Conservation (phyloP, 2,888 invertebrate genomes). For the Heliconius charithonia region DNA sequence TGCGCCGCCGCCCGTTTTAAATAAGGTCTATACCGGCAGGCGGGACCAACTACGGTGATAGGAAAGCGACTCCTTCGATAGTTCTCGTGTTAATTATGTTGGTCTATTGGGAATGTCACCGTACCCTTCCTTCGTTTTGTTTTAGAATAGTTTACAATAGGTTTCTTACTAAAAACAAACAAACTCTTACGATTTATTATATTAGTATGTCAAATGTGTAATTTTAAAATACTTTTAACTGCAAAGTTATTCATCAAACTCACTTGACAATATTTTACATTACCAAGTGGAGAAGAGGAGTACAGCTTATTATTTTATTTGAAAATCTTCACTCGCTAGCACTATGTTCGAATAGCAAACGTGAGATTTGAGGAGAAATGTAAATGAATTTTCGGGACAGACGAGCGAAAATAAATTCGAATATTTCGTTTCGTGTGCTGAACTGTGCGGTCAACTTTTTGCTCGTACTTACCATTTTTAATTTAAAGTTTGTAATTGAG, state of each 20-base stretch:
- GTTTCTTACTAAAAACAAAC: too few relatives aligned
- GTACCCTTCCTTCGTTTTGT: conserved; percentile 87
- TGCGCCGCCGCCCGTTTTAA: too few relatives aligned
- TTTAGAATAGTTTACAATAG: too few relatives aligned
- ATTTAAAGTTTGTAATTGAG: conserved; percentile 14
- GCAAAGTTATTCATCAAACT: too few relatives aligned
- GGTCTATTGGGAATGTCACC: conserved; percentile 95
- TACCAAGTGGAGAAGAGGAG: too few relatives aligned
- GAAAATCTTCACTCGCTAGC: conserved; percentile 1
- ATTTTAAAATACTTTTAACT: not conserved
- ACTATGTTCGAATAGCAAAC: conserved; percentile 3
- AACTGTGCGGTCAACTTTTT: not conserved
- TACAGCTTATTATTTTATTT: not conserved
- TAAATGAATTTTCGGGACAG: not conserved
- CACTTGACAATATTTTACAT: too few relatives aligned
- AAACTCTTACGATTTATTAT: not conserved
- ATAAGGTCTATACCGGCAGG: conserved; percentile 85
- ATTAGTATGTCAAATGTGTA: too few relatives aligned
- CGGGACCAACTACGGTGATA: conserved; percentile 84
- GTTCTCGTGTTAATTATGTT: conserved; percentile 92
- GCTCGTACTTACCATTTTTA: not conserved
- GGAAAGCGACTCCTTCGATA: conserved; percentile 88
- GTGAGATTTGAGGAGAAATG: not conserved
- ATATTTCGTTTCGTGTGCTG: not conserved
- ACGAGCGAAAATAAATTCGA: not conserved